Evolutionary conservation across 2,797 vertebrate species (phyloP).

Genomic region (Onychomys torridus): DNA sequence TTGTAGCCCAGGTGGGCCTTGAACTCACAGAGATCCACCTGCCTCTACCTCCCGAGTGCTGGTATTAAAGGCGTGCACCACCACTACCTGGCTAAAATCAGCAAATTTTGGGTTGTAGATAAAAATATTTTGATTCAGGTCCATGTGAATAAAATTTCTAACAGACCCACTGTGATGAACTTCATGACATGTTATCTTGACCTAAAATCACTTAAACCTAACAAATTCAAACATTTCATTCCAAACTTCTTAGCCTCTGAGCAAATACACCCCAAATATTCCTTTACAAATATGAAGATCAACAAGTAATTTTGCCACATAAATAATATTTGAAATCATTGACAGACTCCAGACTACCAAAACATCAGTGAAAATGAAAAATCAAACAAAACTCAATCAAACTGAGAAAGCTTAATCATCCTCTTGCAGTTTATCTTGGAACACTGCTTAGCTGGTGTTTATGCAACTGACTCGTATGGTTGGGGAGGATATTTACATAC

Average conservation of each 20-base stretch:
- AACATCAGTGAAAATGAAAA: conserved; percentile 46
- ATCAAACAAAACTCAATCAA: conserved; percentile 54
- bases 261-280: background rate
- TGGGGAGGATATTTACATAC: background rate
- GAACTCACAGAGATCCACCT: no score
- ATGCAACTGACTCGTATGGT: background rate
- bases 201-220: conserved; percentile 54
- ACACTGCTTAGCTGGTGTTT: conserved; percentile 31
- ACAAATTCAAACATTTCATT: conserved; percentile 41
- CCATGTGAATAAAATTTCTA: background rate
- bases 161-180: background rate
- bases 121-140: conserved; percentile 47
- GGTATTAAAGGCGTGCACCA: no score
- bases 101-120: background rate
- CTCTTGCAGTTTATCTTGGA: conserved; percentile 10
- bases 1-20: no score
- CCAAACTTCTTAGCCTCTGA: background rate
- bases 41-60: no score
- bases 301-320: conserved; percentile 16
- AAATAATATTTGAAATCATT: conserved; percentile 49
- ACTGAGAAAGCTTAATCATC: conserved; percentile 17
- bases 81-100: no score
- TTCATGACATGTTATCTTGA: background rate
- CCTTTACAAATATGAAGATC: background rate
- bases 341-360: background rate